These are phyloP conservation scores for Cataglyphis altisquamis DNA, from an alignment of 2,888 invertebrate species.

Conservation along the genomic window DNA sequence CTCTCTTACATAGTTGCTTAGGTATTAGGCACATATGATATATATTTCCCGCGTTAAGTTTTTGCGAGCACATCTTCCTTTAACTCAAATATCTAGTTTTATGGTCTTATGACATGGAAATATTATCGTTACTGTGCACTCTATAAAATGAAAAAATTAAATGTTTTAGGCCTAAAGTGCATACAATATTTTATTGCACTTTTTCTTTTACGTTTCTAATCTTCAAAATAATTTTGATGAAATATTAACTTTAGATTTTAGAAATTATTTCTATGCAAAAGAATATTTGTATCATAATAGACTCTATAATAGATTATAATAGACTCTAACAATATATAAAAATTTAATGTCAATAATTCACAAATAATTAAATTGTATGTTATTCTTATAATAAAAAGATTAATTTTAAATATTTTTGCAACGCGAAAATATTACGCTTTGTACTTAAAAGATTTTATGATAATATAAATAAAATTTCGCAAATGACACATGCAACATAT, in stretches of 20 bases:
- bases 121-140: neutral
- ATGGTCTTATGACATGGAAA: neutral
- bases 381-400: neutral
- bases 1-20: conserved; percentile 11
- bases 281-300: neutral
- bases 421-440: neutral
- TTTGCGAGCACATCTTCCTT: neutral
- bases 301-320: neutral
- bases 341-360: neutral
- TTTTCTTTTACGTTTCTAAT: neutral
- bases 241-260: neutral
- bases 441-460: neutral
- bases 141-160: neutral
- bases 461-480: neutral
- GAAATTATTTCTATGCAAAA: neutral
- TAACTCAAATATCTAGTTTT: conserved; percentile 3
- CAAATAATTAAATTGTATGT: neutral
- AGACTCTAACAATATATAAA: neutral
- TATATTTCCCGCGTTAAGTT: neutral
- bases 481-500: neutral
- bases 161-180: neutral
- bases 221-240: neutral
- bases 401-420: neutral
- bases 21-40: neutral
- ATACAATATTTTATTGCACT: neutral